A percentile compares a stretch with the other conserved stretches of the same genome.
phyloP scores from a whole-genome alignment of 2,888 invertebrate genomes.

The Diadegma fenestrale region DNA sequence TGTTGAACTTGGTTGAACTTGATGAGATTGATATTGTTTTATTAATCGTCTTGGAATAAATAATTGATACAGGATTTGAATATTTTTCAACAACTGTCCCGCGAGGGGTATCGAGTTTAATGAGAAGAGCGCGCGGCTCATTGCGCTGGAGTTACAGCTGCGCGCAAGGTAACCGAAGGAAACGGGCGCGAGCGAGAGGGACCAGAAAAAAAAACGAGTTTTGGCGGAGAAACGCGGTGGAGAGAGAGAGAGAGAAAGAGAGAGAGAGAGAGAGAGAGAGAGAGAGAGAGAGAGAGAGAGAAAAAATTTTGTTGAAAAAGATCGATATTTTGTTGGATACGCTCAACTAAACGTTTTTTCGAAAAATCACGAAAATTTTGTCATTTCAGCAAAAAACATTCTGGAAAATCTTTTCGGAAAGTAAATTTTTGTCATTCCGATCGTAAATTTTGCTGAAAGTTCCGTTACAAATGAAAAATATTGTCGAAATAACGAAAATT shows the following conservation, averaged over 20 bases:
- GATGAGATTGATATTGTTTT: constrained; percentile 37
- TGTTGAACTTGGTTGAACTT: constrained; percentile 9
- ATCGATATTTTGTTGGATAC: too few relatives aligned
- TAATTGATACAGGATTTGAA: constrained; percentile 53
- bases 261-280: too few relatives aligned
- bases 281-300: too few relatives aligned
- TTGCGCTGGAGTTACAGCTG: constrained; percentile 35
- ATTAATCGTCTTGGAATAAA: constrained; percentile 58
- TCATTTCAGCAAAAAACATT: too few relatives aligned
- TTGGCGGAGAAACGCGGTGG: constrained; percentile 2
- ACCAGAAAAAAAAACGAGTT: constrained; percentile 42
- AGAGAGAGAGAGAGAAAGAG: background rate
- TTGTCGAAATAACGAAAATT: too few relatives aligned
- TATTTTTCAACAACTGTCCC: constrained; percentile 14
- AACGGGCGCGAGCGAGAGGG: constrained; percentile 13
- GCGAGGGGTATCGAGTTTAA: constrained; percentile 8
- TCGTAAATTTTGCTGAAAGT: too few relatives aligned
- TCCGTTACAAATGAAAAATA: too few relatives aligned
- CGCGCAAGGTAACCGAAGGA: constrained; percentile 23
- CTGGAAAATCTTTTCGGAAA: too few relatives aligned
- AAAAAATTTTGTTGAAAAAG: too few relatives aligned
- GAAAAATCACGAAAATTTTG: too few relatives aligned
- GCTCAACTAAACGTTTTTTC: too few relatives aligned
- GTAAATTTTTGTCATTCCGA: too few relatives aligned
- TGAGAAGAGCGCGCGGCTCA: constrained; percentile 22